These are phyloP conservation scores for Drosophila phalerata DNA, from an alignment of 2,888 invertebrate species.

Conservation along the genomic window DNA sequence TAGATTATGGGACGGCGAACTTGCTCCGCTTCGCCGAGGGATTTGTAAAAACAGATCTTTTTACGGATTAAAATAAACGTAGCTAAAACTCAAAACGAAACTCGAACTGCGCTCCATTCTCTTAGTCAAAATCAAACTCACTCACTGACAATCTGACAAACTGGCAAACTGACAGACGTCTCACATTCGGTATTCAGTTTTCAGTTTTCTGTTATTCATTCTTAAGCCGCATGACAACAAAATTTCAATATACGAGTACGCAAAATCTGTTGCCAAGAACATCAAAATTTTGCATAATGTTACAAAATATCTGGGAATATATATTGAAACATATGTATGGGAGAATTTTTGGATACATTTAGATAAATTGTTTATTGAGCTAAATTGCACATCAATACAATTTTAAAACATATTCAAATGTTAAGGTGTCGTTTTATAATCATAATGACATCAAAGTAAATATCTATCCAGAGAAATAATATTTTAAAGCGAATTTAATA, in stretches of 20 bases:
- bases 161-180: slow-evolving; percentile 22
- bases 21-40: slow-evolving; percentile 54
- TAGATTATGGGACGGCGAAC: slow-evolving; percentile 58
- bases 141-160: slow-evolving; percentile 19
- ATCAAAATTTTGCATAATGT: slow-evolving; percentile 7
- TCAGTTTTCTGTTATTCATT: neutral
- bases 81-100: slow-evolving; percentile 29
- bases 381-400: too few relatives aligned
- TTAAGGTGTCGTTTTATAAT: too few relatives aligned
- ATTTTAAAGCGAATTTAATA: too few relatives aligned
- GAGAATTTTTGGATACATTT: neutral
- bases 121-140: slow-evolving; percentile 5
- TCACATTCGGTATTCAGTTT: neutral
- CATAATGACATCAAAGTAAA: too few relatives aligned
- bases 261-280: slow-evolving; percentile 8
- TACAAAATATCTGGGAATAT: too few relatives aligned
- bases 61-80: slow-evolving; percentile 80
- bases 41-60: slow-evolving; percentile 79
- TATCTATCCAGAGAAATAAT: too few relatives aligned
- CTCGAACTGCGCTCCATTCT: slow-evolving; percentile 24
- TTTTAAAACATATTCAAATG: too few relatives aligned
- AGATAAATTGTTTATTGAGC: too few relatives aligned
- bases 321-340: neutral
- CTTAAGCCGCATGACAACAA: slow-evolving; percentile 44
- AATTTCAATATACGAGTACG: slow-evolving; percentile 25